A percentile compares a stretch with the other conserved stretches of the same genome.
These are phyloP conservation scores for Temnothorax unifasciatus DNA, from an alignment of 2,888 invertebrate genomes.

Conservation along the genomic window DNA sequence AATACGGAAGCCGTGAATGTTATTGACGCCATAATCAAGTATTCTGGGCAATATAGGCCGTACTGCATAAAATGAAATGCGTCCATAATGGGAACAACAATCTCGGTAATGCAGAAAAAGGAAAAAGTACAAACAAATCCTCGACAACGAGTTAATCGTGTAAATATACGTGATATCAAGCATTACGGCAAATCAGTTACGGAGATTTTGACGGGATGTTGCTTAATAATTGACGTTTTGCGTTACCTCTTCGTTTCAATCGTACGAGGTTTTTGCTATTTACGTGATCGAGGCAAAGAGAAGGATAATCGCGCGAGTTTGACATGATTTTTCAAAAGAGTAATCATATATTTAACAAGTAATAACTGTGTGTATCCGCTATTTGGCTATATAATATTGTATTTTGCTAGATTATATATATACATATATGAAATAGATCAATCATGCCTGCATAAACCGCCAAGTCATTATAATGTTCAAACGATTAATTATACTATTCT, in stretches of 20 bases:
- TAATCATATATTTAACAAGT: neutral
- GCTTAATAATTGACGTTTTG: constrained; percentile 13
- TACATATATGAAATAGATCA: neutral
- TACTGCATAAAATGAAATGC: constrained; percentile 34
- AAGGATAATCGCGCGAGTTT: neutral
- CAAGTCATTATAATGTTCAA: constrained; percentile 10
- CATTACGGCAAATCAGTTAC: neutral
- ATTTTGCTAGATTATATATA: neutral
- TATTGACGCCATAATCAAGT: constrained; percentile 34
- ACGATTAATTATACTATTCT: constrained; percentile 18
- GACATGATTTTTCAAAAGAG: neutral
- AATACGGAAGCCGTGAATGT: neutral
- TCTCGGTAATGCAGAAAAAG: neutral
- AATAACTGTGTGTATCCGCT: neutral
- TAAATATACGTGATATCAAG: constrained; percentile 21
- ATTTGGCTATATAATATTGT: neutral
- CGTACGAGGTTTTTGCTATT: no score
- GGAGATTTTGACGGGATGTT: neutral
- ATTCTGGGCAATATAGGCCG: neutral
- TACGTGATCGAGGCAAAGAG: neutral
- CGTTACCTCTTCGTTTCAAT: neutral
- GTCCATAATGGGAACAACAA: neutral
- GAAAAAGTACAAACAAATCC: neutral
- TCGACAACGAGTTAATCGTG: constrained; percentile 8
- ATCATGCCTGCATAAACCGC: constrained; percentile 6